Base-by-base conservation (phyloP, 2,113 vertebrate species). In the Diphyllodes magnificus region DNA sequence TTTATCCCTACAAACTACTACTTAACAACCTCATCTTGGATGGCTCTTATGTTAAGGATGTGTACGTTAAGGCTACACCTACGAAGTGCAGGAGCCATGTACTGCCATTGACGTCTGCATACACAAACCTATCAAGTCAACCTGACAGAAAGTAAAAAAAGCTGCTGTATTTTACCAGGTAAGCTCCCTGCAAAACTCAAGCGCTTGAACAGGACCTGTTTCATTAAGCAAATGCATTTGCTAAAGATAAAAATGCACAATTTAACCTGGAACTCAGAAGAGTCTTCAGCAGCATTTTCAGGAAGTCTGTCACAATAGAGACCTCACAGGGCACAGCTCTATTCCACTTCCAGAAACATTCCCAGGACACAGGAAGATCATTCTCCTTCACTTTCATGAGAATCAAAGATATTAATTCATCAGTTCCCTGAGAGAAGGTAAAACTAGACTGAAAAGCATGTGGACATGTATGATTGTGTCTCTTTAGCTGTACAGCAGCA, bases 381-480 rank as follows among this genome's bases (percentile, higher is more conserved):
- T n/a, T 39, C n/a, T 82, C n/a, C 47, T 63, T 51, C 13, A 69
- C 37, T 47, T 72, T 47, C 25, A 84, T 0, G 9, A 37, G 69
- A 90, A 84, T 39, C 37, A 44, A 57, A 86, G 27, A 18, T 12
- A 85, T 5, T 35, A 64, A 83, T 70, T 60, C 69, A 70, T 65
- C 49, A 27, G 37, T 20, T 68, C 33, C 61, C 66, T 69, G 23
- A 61, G 10, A 89, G 71, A 40, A 77, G 28, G 31, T 0, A 3
- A 90, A 86, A 77, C 40, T 10, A 64, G 39, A 85, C n/a, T 1
- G 1, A 33, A 69, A 93, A 60, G 25, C 6, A 0, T 2, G 42
- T 9, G 23, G 2, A 3, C 65, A 44, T 0, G 0, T 57, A 45
- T 24, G 66, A 91, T 1, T 0, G 0, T 31, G 31, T 47, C 49